Evolutionary conservation across 1,140 invertebrate species (phyloP).

Genomic region (Ceratitis capitata): DNA sequence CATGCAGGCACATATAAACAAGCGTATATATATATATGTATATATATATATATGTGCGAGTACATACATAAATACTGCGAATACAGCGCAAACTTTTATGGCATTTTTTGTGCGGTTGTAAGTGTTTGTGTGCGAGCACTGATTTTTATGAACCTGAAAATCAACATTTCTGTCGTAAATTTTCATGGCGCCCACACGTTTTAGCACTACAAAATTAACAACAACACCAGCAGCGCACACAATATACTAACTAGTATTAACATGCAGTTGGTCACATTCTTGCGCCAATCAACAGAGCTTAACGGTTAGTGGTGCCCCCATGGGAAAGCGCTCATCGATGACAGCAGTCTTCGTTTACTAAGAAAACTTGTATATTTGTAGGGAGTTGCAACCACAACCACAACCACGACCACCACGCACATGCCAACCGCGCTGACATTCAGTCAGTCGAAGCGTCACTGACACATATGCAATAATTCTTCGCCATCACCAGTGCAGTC

Average conservation of each 20-base stretch:
- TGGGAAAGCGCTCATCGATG: neutral
- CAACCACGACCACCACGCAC: neutral
- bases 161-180: neutral
- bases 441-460: neutral
- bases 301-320: neutral
- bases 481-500: neutral
- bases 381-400: neutral
- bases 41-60: too few species aligned
- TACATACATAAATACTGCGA: too few species aligned
- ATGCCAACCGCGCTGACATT: neutral
- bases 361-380: neutral
- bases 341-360: neutral
- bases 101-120: too few species aligned
- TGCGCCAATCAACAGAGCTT: neutral
- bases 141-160: slow-evolving; percentile 30
- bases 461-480: slow-evolving; percentile 25
- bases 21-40: neutral
- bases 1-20: neutral
- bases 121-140: neutral
- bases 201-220: neutral
- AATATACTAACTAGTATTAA: too few species aligned
- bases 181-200: slow-evolving; percentile 4
- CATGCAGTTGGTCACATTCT: neutral
- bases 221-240: neutral
- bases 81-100: too few species aligned